Conservation (phyloP, 2,888 invertebrate species). For the Lymantria dispar region DNA sequence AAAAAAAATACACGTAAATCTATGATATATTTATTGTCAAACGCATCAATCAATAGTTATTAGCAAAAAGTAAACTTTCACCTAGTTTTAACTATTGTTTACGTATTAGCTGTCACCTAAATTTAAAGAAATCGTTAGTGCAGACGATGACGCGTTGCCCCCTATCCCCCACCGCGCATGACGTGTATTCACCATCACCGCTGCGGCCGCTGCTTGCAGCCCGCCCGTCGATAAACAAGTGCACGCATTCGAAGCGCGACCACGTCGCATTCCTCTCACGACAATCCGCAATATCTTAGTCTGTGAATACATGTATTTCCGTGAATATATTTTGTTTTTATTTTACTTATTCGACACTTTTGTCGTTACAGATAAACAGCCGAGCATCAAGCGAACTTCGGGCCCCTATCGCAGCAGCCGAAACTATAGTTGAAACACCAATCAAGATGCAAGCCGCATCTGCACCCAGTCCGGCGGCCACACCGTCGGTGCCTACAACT, state of each 20-base stretch:
- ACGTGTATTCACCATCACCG: constrained; percentile 39
- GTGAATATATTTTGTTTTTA: constrained; percentile 24
- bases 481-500: constrained; percentile 60
- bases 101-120: constrained; percentile 45
- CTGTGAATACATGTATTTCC: constrained; percentile 32
- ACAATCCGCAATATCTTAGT: constrained; percentile 33
- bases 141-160: constrained; percentile 62
- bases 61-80: constrained; percentile 4
- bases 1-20: background rate
- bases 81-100: constrained; percentile 23
- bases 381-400: constrained; percentile 66
- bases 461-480: constrained; percentile 66
- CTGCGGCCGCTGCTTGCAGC: constrained; percentile 36
- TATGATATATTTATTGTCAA: background rate
- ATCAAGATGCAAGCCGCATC: constrained; percentile 77
- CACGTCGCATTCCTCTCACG: constrained; percentile 47
- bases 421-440: constrained; percentile 75
- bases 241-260: constrained; percentile 55
- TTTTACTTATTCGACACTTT: constrained; percentile 24
- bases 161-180: constrained; percentile 59
- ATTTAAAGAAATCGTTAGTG: constrained; percentile 41
- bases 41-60: background rate
- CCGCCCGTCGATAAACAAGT: constrained; percentile 54
- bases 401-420: constrained; percentile 81
- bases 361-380: constrained; percentile 69